phyloP scores from a whole-genome alignment of 1,140 invertebrate genomes.

The Holcopasites calliopsidis region DNA sequence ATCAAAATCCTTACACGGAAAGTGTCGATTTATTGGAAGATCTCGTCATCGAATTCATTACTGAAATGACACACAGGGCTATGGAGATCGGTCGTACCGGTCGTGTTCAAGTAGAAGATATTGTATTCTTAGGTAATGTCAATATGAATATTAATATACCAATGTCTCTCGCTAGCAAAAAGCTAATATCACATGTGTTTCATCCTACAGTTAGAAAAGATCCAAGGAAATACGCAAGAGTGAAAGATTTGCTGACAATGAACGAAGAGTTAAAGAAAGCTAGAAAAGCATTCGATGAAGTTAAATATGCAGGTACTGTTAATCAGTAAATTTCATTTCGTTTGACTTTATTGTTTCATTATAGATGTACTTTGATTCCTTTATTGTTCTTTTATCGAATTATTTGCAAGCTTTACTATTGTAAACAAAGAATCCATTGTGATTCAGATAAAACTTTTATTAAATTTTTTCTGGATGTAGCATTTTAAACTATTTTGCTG shows the following conservation, averaged over 20 bases:
- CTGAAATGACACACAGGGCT: slow-evolving; percentile 94
- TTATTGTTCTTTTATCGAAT: slow-evolving; percentile 3
- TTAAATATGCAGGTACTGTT: slow-evolving; percentile 90
- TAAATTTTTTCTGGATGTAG: slow-evolving; percentile 1
- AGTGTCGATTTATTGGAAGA: slow-evolving; percentile 99
- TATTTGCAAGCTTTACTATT: not conserved
- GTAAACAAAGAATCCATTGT: not conserved
- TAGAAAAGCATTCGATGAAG: slow-evolving; percentile 99
- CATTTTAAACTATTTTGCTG: slow-evolving; percentile 4
- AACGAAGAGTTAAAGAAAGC: slow-evolving; percentile 99
- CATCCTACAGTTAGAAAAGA: slow-evolving; percentile 92
- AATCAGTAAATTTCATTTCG: slow-evolving; percentile 58
- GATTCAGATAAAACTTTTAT: not conserved
- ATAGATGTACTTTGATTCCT: slow-evolving; percentile 25
- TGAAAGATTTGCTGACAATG: slow-evolving; percentile 98
- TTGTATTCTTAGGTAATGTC: slow-evolving; percentile 89
- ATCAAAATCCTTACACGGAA: slow-evolving; percentile 99
- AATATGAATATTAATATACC: not conserved
- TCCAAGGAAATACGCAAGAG: slow-evolving; percentile 97
- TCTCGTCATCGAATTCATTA: slow-evolving; percentile 98
- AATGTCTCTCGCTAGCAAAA: not conserved
- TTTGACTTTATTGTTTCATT: slow-evolving; percentile 33
- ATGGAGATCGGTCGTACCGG: slow-evolving; percentile 98
- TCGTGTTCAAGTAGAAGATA: slow-evolving; percentile 97
- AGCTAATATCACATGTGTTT: not conserved